Evolutionary conservation across 2,797 vertebrate species (phyloP), one percentile per base, ranked within the genome.

Genomic region (Sebastes steindachneri): DNA sequence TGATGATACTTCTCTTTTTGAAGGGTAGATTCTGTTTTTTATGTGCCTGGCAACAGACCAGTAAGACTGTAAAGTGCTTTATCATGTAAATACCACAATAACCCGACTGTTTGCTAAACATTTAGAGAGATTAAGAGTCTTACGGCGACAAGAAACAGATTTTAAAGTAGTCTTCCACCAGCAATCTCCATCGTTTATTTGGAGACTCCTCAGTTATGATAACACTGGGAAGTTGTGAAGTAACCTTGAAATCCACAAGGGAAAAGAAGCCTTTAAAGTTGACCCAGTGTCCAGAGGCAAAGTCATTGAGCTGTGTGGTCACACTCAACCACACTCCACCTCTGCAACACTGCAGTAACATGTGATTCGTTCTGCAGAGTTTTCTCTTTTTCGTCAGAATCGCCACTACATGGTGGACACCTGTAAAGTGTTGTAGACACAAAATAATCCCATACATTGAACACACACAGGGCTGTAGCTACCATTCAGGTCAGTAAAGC

Each of bases 251-350:
- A 73, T 64, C 65, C 31, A 51, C 2, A 2, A 57, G 23, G 26
- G 48, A 29, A 23, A 51, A 58, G 31, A 57, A 45, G 55, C 31
- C 55, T 68, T 41, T 35, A 19, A 37, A 69, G 62, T 12, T 28
- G 68, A 76, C 67, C 73, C 21, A 4, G 14, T 74, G 74, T 80
- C 83, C 59, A n/a, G 31, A 70, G 81, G 76, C 55, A 41, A 69
- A 65, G 74, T 63, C 37, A 4, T 23, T 9, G 14, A 10, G 19
- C 14, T 73, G 65, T 80, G 79, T 71, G 71, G 23, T 79, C 57
- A 58, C 71, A 28, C 45, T 55, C 25, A 25, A 21, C 73, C 75
- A 48, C 37, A 41, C 37, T 37, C 33, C 11, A 63, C 26, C 70
- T 59, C 79, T 48, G 68, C 31, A 63, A 17, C 45, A 12, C 72